A percentile compares a stretch with the other conserved stretches of the same genome.
Conservation (phyloP, 2,113 vertebrate genomes). For the Elgaria multicarinata region DNA sequence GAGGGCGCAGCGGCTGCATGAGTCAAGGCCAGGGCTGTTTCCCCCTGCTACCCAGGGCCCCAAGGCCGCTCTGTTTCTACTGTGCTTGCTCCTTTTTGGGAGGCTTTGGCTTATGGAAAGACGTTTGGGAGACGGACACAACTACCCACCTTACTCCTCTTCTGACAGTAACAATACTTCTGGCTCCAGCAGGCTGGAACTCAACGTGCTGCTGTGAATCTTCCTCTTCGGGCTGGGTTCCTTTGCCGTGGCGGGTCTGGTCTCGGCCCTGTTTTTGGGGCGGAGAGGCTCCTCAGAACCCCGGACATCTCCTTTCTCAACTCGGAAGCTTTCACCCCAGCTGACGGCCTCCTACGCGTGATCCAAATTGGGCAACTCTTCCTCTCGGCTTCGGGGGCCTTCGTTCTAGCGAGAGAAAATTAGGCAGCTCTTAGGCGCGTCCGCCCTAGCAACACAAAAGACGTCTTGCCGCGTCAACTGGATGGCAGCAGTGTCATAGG, state of each 20-base stretch:
- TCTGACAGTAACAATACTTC: not conserved
- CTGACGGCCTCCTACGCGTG: not conserved
- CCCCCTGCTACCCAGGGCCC: too few relatives aligned
- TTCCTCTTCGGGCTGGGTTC: not conserved
- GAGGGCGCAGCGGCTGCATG: not conserved
- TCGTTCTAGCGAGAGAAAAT: not conserved
- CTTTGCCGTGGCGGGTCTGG: not conserved
- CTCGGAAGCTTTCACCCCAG: not conserved
- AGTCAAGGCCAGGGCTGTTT: not conserved
- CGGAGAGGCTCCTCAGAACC: not conserved
- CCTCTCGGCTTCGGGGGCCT: not conserved
- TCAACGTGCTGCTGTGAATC: not conserved
- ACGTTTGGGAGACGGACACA: too few relatives aligned
- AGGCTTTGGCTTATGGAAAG: not conserved
- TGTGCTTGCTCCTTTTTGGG: not conserved
- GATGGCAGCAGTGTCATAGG: not conserved
- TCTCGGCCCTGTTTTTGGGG: not conserved
- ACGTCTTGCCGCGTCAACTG: not conserved
- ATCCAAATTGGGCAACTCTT: too few relatives aligned
- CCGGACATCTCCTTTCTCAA: too few relatives aligned
- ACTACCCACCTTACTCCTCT: not conserved
- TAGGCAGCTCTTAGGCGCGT: not conserved
- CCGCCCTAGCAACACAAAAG: not conserved
- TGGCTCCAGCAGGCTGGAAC: slow-evolving; percentile 10
- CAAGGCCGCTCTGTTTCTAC: not conserved